phyloP scores from a whole-genome alignment of 2,888 invertebrate species.

The Mythimna impura region DNA sequence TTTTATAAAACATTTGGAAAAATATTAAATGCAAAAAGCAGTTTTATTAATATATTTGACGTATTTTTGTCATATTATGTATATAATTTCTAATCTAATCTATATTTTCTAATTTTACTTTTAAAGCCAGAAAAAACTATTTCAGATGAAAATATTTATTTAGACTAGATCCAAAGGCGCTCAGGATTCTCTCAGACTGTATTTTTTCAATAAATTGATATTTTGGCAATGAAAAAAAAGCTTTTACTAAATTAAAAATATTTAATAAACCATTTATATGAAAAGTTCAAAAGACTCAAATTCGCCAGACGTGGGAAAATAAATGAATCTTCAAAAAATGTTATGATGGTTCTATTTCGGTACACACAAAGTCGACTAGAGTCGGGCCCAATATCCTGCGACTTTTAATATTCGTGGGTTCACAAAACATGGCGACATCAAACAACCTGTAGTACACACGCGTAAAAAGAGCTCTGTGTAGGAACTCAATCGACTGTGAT shows the following conservation, averaged over 20 bases:
- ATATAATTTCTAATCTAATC: too few relatives aligned
- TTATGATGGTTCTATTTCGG: constrained; percentile 2
- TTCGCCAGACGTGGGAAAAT: neutral
- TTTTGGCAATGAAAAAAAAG: neutral
- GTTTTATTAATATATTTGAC: too few relatives aligned
- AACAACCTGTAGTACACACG: constrained; percentile 34
- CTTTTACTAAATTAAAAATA: neutral
- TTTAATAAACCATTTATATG: constrained; percentile 1
- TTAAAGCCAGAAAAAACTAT: neutral
- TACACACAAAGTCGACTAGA: constrained; percentile 15
- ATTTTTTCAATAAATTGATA: constrained; percentile 9
- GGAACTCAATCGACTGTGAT: constrained; percentile 12
- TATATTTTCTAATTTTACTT: neutral
- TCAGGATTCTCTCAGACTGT: neutral
- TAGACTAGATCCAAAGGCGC: neutral
- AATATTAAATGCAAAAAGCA: too few relatives aligned
- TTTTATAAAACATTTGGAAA: too few relatives aligned
- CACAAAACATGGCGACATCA: constrained; percentile 53
- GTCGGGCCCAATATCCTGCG: constrained; percentile 37
- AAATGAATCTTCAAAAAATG: neutral
- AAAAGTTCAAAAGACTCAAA: neutral
- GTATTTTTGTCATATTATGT: too few relatives aligned
- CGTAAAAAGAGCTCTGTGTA: constrained; percentile 1
- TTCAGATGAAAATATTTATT: constrained; percentile 3
- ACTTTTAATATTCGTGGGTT: constrained; percentile 51